Conservation (phyloP, 2,888 invertebrate genomes). For the Drosophila melanosoma region DNA sequence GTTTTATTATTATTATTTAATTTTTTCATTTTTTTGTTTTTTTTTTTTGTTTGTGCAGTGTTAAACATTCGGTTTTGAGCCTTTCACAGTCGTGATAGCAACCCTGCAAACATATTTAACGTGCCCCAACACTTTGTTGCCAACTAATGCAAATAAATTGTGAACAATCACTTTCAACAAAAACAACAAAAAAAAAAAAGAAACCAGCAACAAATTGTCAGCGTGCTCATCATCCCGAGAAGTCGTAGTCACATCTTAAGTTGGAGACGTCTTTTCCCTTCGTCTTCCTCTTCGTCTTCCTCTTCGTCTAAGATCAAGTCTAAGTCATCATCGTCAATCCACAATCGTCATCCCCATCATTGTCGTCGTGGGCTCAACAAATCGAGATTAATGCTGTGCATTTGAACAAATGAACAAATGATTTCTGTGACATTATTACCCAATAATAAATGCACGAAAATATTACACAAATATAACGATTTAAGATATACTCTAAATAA, state of each 20-base stretch:
- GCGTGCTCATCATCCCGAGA: conserved; percentile 63
- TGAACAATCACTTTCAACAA: conserved; percentile 55
- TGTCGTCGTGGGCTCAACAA: conserved; percentile 26
- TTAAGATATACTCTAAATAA: neutral
- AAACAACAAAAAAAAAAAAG: neutral
- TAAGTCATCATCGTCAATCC: conserved; percentile 33
- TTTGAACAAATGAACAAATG: conserved; percentile 57
- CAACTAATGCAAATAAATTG: conserved; percentile 80
- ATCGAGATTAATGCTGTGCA: conserved; percentile 39
- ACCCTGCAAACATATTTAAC: conserved; percentile 29
- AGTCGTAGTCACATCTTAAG: conserved; percentile 16
- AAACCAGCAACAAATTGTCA: conserved; percentile 34
- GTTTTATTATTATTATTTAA: neutral
- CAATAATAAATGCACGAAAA: conserved; percentile 25
- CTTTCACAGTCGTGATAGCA: conserved; percentile 58
- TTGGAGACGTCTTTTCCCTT: conserved; percentile 2
- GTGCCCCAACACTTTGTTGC: conserved; percentile 53
- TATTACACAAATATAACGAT: neutral
- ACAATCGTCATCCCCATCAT: conserved; percentile 46
- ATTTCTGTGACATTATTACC: conserved; percentile 63
- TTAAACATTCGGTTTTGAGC: conserved; percentile 27
- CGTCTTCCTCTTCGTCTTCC: conserved; percentile 6
- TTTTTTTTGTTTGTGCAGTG: conserved; percentile 11
- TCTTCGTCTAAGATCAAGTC: conserved; percentile 4
- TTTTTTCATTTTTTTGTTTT: neutral